phyloP scores from a whole-genome alignment of 2,888 invertebrate genomes.

The Adineta ricciae region DNA sequence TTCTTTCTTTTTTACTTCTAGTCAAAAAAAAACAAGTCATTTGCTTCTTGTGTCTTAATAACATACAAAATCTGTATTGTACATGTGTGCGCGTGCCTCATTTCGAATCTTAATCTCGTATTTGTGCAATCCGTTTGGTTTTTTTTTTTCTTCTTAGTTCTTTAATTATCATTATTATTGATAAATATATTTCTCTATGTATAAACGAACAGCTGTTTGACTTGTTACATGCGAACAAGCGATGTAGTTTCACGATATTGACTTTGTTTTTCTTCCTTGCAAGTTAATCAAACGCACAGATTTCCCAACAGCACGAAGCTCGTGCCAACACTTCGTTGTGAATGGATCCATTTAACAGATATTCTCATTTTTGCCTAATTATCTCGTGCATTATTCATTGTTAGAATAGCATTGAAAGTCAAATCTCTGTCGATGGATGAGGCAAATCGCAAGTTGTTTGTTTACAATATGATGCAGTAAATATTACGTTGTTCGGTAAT shows the following conservation, averaged over 20 bases:
- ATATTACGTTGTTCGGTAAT: background rate
- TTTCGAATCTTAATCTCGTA: background rate
- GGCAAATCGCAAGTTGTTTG: too few relatives aligned
- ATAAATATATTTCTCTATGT: background rate
- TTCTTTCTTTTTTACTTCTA: background rate
- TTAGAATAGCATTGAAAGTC: too few relatives aligned
- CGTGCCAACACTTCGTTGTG: too few relatives aligned
- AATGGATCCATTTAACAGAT: too few relatives aligned
- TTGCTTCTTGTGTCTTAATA: background rate
- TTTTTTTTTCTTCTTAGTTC: background rate
- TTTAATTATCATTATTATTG: background rate
- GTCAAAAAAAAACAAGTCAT: background rate
- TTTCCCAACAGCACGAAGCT: too few relatives aligned
- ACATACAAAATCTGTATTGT: background rate
- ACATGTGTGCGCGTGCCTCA: background rate
- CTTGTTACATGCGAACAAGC: background rate
- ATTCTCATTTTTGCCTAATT: too few relatives aligned
- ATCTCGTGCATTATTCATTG: too few relatives aligned
- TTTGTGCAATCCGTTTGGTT: background rate
- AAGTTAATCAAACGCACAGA: too few relatives aligned
- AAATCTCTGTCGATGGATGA: too few relatives aligned
- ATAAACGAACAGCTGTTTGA: background rate
- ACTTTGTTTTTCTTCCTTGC: too few relatives aligned
- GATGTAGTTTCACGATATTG: too few relatives aligned
- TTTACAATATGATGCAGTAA: background rate